Evolutionary conservation across 2,113 vertebrate species (phyloP), one percentile per base, ranked within the genome.

Genomic region (Murina feae): DNA sequence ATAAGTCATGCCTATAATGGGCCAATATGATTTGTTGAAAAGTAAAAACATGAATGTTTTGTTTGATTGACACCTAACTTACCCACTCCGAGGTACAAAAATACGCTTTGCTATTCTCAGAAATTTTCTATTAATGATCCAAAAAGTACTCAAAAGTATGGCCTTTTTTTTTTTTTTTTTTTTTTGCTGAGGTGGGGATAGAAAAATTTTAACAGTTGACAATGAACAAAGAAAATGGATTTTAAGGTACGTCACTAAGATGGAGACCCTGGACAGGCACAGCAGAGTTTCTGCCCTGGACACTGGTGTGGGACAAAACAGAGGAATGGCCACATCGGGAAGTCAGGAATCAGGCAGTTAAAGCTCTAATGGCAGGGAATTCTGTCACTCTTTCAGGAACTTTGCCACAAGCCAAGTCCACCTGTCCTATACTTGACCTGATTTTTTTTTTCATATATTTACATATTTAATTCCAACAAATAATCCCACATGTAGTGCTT

Each of bases 41-140:
- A 58, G 28, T 18, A 78, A 86, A 90, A 60, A 47, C 9, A 76
- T 91, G 20, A 93, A n/a, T 81, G 11, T 23, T 89, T 86, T 91
- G 4, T 82, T 69, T 82, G 28, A 9, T 23, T 80, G 47, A 55
- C 9, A 93, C 5, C 32, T 49, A 72, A 51, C 18, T 89, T 10
- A 78, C 14, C 10, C 72, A 32, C 51, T 91, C 37, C 21, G 6
- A 55, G 55, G 6, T 32, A 44, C 21, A 25, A 5, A 63, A 37
- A 58, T 69, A 74, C 10, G 2, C 4, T 71, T 65, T 65, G 11
- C 4, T 78, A 12, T 69, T 20, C 23, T 82, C 18, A 86, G 23
- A 83, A 69, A 20, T 10, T 82, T 13, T 86, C 10, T 20, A 44
- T 71, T 89, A 91, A 88, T 85, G 42, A 86, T 75, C 18, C 17